Evolutionary conservation across 1,140 invertebrate genomes (phyloP), one percentile per base, ranked within the genome.

Genomic region (Araneus ventricosus): DNA sequence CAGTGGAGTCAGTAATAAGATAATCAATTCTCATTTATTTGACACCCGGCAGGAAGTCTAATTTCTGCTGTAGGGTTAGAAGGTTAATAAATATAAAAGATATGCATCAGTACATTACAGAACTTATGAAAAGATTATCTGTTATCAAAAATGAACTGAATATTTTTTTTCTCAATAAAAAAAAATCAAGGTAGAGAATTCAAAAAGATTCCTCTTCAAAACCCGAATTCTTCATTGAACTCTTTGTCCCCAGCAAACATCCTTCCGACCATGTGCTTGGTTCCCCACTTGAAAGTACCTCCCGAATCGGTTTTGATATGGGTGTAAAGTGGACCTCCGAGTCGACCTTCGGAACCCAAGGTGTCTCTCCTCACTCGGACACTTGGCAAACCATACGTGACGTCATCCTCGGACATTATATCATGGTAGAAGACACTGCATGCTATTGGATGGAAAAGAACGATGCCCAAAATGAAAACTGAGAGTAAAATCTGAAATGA

Each of bases 351-450:
- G 7, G 39, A 30, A 3, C 82, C 91, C 27, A 63, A 87, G n/a
- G 63, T 24, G 30, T 92, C 91, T 80, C 91, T 86, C 37, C 27
- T 86, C 27, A 41, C 41, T 41, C 91, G 39, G 30, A 85, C 63
- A 27, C 24, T 30, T 0, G 91, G 91, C 5, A 92, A 37, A 0
- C 91, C 91, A 10, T 87, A 92, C 2, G 84, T 87, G 27, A 79
- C 91, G 37, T 92, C 91, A 85, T 91, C 90, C 80, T 92, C 91
- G 0, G 91, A 87, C 91, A 92, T 92, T 41, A 92, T 92, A 45
- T 92, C 82, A 4, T 57, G 82, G 84, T 92, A 61, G 67, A 92
- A 87, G 2, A 92, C 84, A 80, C 59, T 39, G 8, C 39, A n/a
- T 5, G 2, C 45, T n/a, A n/a, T 59, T 4, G 57, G 22, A 27